A percentile compares a stretch with the other conserved stretches of the same genome.
phyloP scores from a whole-genome alignment of 30 jellyfish, hydroid and myxozoan species.

The Pelagia noctiluca region DNA sequence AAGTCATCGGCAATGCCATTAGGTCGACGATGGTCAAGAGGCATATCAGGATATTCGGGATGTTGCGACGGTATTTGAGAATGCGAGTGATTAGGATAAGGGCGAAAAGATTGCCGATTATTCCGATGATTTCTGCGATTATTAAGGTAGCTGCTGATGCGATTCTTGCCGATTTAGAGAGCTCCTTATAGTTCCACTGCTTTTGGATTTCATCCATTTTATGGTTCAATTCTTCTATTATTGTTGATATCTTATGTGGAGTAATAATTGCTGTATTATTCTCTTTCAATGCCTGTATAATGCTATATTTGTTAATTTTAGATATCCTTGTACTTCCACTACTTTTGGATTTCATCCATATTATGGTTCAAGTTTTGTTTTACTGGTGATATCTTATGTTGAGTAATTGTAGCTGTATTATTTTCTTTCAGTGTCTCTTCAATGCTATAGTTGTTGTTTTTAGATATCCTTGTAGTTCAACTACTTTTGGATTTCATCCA shows the following conservation, averaged over 20 bases:
- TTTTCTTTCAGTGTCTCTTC: no score
- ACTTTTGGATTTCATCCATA: constrained; percentile 20
- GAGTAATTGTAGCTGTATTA: no score
- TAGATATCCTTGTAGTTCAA: constrained; percentile 36
- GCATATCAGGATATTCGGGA: constrained; percentile 76
- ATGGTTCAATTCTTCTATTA: no score
- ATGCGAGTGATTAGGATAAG: constrained; percentile 45
- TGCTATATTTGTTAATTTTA: constrained; percentile 40
- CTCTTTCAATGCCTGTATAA: no score
- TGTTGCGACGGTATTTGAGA: constrained; percentile 55
- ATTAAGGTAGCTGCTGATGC: constrained; percentile 71
- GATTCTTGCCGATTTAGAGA: constrained; percentile 52
- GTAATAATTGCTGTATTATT: no score
- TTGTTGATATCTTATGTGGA: no score
- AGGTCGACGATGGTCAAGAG: constrained; percentile 60
- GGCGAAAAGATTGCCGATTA: constrained; percentile 79
- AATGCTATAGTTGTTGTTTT: constrained; percentile 52
- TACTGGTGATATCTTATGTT: no score
- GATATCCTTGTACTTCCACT: constrained; percentile 42
- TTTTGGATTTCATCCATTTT: constrained; percentile 10
- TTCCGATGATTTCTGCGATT: constrained; percentile 66
- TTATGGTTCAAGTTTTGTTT: no score
- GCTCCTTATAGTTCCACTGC: constrained; percentile 53
- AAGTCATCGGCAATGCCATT: constrained; percentile 45
- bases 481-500: constrained; percentile 25